Evolutionary conservation across 2,113 vertebrate species (phyloP).

Genomic region (Pogona vitticeps): DNA sequence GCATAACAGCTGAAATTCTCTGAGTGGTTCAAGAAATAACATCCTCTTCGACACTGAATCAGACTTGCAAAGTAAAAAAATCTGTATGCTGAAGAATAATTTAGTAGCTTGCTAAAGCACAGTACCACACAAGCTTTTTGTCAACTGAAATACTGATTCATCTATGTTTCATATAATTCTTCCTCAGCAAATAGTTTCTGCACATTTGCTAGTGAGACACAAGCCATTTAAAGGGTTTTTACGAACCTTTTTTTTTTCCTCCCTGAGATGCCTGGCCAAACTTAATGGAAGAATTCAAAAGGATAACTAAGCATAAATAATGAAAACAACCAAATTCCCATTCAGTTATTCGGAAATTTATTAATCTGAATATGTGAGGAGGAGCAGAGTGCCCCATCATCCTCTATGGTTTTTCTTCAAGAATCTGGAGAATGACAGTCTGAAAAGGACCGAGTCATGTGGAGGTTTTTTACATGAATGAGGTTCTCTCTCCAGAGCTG

Average conservation of each 20-base stretch:
- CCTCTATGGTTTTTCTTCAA: no score
- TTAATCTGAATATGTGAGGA: no score
- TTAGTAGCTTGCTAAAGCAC: slow-evolving; percentile 64
- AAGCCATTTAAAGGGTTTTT: background rate
- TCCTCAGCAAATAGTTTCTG: background rate
- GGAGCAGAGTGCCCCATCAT: no score
- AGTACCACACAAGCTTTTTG: background rate
- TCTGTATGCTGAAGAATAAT: slow-evolving; percentile 64
- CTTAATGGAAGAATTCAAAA: background rate
- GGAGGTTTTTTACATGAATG: no score
- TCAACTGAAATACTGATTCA: background rate
- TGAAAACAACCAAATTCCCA: background rate
- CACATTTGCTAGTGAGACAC: background rate
- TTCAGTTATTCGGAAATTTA: no score
- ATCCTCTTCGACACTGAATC: background rate
- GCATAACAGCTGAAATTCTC: no score
- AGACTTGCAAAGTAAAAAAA: slow-evolving; percentile 61
- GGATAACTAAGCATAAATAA: background rate
- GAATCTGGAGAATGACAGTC: no score
- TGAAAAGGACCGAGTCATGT: no score
- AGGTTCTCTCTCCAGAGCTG: no score
- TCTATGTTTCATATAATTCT: background rate
- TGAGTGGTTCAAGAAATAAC: background rate
- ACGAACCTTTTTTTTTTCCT: background rate
- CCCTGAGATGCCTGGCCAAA: background rate